Percentiles rank a stretch among this genome's conserved stretches.
phyloP scores from a whole-genome alignment of 1,140 invertebrate species.

The Leguminivora glycinivorella region DNA sequence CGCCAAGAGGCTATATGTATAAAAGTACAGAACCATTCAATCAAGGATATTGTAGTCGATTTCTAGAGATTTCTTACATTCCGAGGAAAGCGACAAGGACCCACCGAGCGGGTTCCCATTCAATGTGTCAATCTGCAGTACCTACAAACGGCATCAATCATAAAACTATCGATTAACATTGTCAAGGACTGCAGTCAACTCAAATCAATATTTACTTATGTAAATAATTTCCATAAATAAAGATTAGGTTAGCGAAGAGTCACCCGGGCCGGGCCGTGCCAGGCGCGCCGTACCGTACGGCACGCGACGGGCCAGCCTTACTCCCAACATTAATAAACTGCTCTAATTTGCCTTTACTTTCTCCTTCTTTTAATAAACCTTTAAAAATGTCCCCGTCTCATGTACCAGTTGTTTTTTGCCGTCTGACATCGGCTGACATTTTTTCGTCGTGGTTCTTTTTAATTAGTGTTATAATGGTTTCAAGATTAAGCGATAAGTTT shows the following conservation, averaged over 20 bases:
- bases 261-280: slow-evolving; percentile 46
- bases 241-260: slow-evolving; percentile 28
- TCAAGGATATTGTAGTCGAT: too few species aligned
- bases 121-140: too few species aligned
- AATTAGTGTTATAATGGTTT: slow-evolving; percentile 32
- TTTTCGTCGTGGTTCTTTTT: slow-evolving; percentile 40
- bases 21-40: too few species aligned
- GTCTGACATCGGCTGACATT: slow-evolving; percentile 63
- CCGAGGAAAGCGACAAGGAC: too few species aligned
- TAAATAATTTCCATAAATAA: not conserved
- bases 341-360: slow-evolving; percentile 75
- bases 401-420: slow-evolving; percentile 76
- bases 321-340: slow-evolving; percentile 76
- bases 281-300: slow-evolving; percentile 52
- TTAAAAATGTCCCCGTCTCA: slow-evolving; percentile 63
- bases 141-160: not conserved
- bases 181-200: not conserved
- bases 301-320: slow-evolving; percentile 62
- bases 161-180: not conserved
- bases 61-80: too few species aligned
- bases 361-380: slow-evolving; percentile 73
- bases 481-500: not conserved
- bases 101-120: too few species aligned
- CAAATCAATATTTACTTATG: slow-evolving; percentile 20
- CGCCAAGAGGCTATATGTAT: too few species aligned